Base-by-base conservation (phyloP, 2,113 vertebrate genomes). In the Mixornis gularis region DNA sequence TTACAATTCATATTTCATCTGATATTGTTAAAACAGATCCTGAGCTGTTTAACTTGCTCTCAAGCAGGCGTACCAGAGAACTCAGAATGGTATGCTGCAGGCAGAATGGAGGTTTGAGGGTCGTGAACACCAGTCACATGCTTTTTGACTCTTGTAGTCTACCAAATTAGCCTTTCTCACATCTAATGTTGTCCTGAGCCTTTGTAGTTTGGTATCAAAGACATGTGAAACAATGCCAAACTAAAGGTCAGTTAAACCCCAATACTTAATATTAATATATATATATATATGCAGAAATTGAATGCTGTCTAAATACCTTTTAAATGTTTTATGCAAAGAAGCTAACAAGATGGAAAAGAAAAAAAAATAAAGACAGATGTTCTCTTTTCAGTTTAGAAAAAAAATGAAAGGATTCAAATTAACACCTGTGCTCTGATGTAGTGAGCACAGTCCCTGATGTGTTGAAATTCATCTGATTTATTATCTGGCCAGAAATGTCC, bases 1-100 rank as follows among this genome's bases (percentile, higher is more conserved):
- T 81, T 79, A n/a, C 73, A 84, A 81, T 79, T 90, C 53, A 52
- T 93, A 83, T 84, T 94, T 93, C 62, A 90, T 72, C 34, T 64
- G 80, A 38, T 74, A 27, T 24, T 92, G 53, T 93, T 90, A 89
- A 51, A 90, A 49, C 46, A 81, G 44, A 79, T 59, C 77, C 32
- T 86, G 90, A 93, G 10, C 13, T 56, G 56, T 90, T 84, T 88
- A 74, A 79, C 34, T 88, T 72, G 44, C 36, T 79, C 58, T 78
- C 2, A 8, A 22, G 58, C 36, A 78, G 38, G 44, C 64, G 14
- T 17, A 40, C n/a, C 9, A 6, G 46, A 74, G 65, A 89, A 30
- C 29, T 73, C n/a, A 30, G 29, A 73, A 34, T 3, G 24, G 16
- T 58, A 17, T 59, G 62, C 62, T 80, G 64, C 55, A 85, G 66